Base-by-base conservation (phyloP, 2,797 vertebrate species). In the Yasuhikotakia modesta region DNA sequence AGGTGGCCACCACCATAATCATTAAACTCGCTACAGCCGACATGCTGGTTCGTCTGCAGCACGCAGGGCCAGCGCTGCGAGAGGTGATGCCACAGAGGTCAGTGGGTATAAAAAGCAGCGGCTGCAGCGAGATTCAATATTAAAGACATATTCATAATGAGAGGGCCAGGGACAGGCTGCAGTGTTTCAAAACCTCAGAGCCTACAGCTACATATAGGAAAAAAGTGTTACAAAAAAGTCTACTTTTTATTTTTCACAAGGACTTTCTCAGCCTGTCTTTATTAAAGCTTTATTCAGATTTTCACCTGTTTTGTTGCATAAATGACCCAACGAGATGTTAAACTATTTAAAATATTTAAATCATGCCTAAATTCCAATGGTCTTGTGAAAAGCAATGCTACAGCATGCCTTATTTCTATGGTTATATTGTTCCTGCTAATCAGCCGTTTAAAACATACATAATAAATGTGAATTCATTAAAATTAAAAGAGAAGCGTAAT, bases 31-130 rank as follows among this genome's bases (percentile, higher is more conserved):
- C 78, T 79, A 60, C 78, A 86, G 84, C 76, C 81, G 81, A 75
- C 84, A 71, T 66, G 61, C 70, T 70, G 64, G 82, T 85, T 80
- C 39, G 48, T 79, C 70, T 76, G 30, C 57, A 80, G 81, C 73
- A 86, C 85, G 73, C 83, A 87, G 86, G 76, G 75, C 79, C 75
- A 83, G 82, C 80, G 76, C 79, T 78, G 53, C 32, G 32, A 85
- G 82, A 74, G 82, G 76, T 81, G 81, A 35, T 83, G 68, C 22
- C 75, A 78, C 61, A 87, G 90, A 92, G 90, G 91, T 92, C 89
- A 89, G 13, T 14, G 78, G n/a, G 68, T 46, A 7, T 8, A 27
- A 77, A 27, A 27, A 27, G 27, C 46, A 76, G 68, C 57, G 70
- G 55, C 65, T 63, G 76, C 46, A 63, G 14, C 84, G 78, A 65